Evolutionary conservation across 2,113 vertebrate species (phyloP), one percentile per base, ranked within the genome.

Genomic region (Nanorana parkeri): DNA sequence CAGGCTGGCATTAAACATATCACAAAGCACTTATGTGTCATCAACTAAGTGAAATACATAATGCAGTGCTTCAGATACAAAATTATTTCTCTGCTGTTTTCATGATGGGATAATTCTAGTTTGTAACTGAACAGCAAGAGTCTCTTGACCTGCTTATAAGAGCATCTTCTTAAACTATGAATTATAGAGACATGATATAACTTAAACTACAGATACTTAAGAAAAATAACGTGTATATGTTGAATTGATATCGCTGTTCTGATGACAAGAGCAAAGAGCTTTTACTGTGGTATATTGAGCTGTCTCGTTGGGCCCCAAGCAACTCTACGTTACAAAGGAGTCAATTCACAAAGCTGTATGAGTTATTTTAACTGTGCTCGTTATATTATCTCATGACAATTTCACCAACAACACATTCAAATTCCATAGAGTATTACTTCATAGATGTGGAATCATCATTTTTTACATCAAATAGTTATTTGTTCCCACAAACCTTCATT

Each of bases 51-150:
- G 71, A 77, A 65, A 77, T 77, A 65, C 60, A 77, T 77, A 77
- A 78, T 68, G 51, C 68, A 54, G 20, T 65, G 75, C 52, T 66
- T 78, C 64, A 78, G 55, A 56, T 65, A 77, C 75, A 66, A 65
- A 65, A 77, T 78, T 26, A 68, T 78, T 78, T 21, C 64, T 68
- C 19, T 56, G 77, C 24, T 56, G 52, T 51, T 67, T 67, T 54
- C 52, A 54, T 78, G 63, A 78, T 67, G 64, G 77, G 64, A 78
- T 78, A 78, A 78, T 78, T 78, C 77, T 78, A 41, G 77, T 17
- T 78, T 51, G 67, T 21, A 21, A 56, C 23, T 67, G 47, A 78
- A 78, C 32, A 66, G 64, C 77, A 21, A 78, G 56, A 77, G 64
- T 78, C 26, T 28, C 77, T 67, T 78, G 77, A 78, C 77, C 77